Conservation (phyloP, 2,888 invertebrate species). For the Drosophila neutralis region DNA sequence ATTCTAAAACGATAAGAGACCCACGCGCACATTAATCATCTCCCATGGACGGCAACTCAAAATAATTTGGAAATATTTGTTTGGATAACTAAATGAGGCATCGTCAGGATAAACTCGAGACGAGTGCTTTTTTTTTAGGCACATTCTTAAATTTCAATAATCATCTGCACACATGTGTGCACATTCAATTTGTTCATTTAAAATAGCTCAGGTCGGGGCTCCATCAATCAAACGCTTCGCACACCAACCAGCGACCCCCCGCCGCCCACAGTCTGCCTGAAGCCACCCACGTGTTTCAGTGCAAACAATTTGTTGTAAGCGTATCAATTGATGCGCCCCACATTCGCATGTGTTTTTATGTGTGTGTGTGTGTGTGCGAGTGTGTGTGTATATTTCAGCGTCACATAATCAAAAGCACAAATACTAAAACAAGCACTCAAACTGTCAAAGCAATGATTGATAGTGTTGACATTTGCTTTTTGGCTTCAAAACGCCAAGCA, state of each 20-base stretch:
- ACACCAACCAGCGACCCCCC: neutral
- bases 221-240: slow-evolving; percentile 68
- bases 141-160: slow-evolving; percentile 59
- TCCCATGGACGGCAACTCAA: neutral
- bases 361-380: slow-evolving; percentile 19
- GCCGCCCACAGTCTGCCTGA: slow-evolving; percentile 24
- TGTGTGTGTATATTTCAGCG: slow-evolving; percentile 33
- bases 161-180: slow-evolving; percentile 39
- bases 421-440: slow-evolving; percentile 81
- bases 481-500: slow-evolving; percentile 67
- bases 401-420: slow-evolving; percentile 81
- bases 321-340: slow-evolving; percentile 75
- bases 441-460: slow-evolving; percentile 81
- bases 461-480: slow-evolving; percentile 81
- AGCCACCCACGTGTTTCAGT: slow-evolving; percentile 58
- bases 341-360: slow-evolving; percentile 16
- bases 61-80: neutral
- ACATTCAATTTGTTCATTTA: slow-evolving; percentile 79
- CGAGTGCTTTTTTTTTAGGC: neutral
- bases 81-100: neutral
- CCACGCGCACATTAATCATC: neutral
- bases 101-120: neutral
- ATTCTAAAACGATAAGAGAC: neutral
- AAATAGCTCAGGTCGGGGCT: slow-evolving; percentile 73
- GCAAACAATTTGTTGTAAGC: slow-evolving; percentile 82